phyloP scores from a whole-genome alignment of 2,888 invertebrate species.

The Dicyrtomina minuta region DNA sequence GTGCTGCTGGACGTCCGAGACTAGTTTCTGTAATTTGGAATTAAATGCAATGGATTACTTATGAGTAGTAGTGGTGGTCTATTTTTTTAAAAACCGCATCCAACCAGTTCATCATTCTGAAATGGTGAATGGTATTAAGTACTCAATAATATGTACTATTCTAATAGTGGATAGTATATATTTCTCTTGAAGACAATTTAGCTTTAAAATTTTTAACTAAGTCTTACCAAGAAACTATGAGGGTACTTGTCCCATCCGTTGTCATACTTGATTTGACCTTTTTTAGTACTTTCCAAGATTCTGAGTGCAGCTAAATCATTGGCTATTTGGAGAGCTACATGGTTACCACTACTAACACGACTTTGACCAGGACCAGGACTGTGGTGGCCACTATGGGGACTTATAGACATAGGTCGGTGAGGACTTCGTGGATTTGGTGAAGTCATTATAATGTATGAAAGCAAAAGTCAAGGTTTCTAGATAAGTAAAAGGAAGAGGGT shows the following conservation, averaged over 20 bases:
- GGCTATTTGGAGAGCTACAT: too few species aligned
- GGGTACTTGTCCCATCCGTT: constrained; percentile 48
- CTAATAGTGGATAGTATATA: background rate
- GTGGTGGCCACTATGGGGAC: too few species aligned
- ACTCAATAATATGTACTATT: background rate
- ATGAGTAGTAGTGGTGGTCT: background rate
- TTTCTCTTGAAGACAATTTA: background rate
- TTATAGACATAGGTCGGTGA: too few species aligned
- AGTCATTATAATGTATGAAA: too few species aligned
- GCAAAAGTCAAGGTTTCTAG: too few species aligned
- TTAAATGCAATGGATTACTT: background rate
- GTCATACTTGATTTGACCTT: constrained; percentile 44
- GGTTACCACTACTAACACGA: too few species aligned
- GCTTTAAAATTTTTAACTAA: too few species aligned
- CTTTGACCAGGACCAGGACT: too few species aligned
- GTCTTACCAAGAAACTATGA: constrained; percentile 42
- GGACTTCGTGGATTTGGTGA: too few species aligned
- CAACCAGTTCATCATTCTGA: too few species aligned
- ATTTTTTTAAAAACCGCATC: background rate
- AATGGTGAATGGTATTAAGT: background rate
- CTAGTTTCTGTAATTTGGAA: constrained; percentile 25
- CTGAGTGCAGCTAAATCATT: constrained; percentile 28
- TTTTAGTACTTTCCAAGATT: constrained; percentile 43
- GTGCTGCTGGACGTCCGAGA: constrained; percentile 26
- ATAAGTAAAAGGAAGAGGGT: too few species aligned